These are phyloP conservation scores for Mesorhabditis spiculigera DNA, from an alignment of 2,888 invertebrate genomes.

Conservation along the genomic window DNA sequence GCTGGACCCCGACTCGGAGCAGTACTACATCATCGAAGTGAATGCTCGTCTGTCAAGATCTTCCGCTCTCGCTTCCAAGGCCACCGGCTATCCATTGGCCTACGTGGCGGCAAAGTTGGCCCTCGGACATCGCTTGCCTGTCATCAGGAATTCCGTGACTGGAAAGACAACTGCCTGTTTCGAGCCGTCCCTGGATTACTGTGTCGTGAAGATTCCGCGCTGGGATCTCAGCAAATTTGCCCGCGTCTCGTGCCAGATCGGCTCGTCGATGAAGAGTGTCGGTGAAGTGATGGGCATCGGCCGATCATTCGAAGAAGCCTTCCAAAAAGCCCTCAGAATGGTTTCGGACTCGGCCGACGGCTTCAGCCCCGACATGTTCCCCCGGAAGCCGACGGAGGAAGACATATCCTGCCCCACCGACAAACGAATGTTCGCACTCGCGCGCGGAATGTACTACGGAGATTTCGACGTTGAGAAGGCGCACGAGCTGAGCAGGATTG, in stretches of 20 bases:
- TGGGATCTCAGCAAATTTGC: conserved; percentile 90
- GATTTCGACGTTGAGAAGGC: conserved; percentile 71
- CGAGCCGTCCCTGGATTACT: conserved; percentile 97
- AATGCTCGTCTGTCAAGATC: conserved; percentile 94
- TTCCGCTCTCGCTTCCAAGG: conserved; percentile 96
- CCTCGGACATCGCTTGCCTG: conserved; percentile 76
- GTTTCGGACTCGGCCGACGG: conserved; percentile 89
- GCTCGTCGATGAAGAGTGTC: conserved; percentile 98
- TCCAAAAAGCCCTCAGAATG: conserved; percentile 98
- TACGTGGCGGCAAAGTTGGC: conserved; percentile 97
- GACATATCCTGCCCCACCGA: not conserved
- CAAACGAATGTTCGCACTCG: conserved; percentile 85
- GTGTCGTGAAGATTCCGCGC: conserved; percentile 96
- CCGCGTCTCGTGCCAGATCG: conserved; percentile 90
- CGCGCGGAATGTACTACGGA: conserved; percentile 74
- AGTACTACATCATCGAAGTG: conserved; percentile 72
- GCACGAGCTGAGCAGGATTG: conserved; percentile 91
- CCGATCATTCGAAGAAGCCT: conserved; percentile 94
- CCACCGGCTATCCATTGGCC: conserved; percentile 96
- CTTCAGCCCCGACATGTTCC: conserved; percentile 79
- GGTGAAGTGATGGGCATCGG: conserved; percentile 99
- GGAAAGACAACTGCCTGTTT: conserved; percentile 92
- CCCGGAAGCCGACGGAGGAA: conserved; percentile 73
- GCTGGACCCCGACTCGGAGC: conserved; percentile 83
- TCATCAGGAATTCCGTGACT: conserved; percentile 74